These are phyloP conservation scores for Alentia gelatinosa DNA, from an alignment of 2,888 invertebrate species.

Conservation along the genomic window DNA sequence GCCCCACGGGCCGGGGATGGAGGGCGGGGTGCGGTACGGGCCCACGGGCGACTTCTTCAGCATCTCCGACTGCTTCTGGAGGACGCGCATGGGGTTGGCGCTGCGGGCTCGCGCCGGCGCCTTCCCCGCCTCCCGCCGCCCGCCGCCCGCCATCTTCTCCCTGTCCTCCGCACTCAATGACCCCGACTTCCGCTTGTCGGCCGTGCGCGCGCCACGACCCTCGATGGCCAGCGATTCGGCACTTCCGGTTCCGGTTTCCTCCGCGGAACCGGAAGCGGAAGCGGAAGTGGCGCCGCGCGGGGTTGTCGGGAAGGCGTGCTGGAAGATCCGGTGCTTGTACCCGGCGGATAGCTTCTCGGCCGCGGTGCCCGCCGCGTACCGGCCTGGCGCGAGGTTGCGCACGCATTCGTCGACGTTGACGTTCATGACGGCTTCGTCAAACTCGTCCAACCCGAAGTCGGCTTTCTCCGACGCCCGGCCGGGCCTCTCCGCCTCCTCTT, in stretches of 20 bases:
- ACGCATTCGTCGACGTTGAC: background rate
- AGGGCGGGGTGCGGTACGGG: constrained; percentile 71
- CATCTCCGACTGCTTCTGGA: constrained; percentile 67
- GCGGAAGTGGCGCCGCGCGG: background rate
- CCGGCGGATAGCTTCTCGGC: background rate
- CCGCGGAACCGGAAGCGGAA: background rate
- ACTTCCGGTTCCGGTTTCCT: background rate
- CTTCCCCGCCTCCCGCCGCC: constrained; percentile 35
- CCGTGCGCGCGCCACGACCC: background rate
- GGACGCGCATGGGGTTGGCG: constrained; percentile 27
- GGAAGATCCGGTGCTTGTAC: constrained; percentile 37
- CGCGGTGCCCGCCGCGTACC: background rate
- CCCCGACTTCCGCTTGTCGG: background rate
- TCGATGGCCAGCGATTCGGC: background rate
- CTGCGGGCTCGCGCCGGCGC: constrained; percentile 41
- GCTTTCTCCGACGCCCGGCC: background rate
- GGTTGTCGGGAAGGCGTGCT: constrained; percentile 2
- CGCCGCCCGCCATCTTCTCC: background rate
- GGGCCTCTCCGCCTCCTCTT: background rate
- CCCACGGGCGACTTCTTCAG: constrained; percentile 56
- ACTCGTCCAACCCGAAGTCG: background rate
- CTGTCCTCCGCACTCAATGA: background rate
- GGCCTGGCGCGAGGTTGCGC: background rate
- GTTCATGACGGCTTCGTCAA: background rate
- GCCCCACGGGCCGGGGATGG: constrained; percentile 72